Evolutionary conservation across 2,113 vertebrate genomes (phyloP).

Genomic region (Mus pahari): DNA sequence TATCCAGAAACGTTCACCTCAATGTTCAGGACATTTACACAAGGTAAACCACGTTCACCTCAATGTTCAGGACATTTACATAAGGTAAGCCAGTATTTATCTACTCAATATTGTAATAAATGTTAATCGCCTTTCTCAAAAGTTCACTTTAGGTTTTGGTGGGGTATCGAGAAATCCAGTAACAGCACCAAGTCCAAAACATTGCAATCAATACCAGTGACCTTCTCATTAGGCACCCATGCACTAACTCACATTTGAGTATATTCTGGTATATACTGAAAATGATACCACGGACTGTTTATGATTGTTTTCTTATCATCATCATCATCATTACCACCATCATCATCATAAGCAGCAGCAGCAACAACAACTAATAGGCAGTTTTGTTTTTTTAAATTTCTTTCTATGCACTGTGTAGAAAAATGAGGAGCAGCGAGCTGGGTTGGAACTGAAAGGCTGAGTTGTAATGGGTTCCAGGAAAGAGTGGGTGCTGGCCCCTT

Average conservation of each 20-base stretch:
- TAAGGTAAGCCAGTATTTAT: background rate
- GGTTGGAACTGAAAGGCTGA: background rate
- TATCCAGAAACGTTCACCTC: too few species aligned
- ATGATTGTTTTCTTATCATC: background rate
- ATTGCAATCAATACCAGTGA: background rate
- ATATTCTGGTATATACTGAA: background rate
- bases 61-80: conserved; percentile 6
- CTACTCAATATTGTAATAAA: background rate
- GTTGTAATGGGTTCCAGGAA: background rate
- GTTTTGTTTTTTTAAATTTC: background rate
- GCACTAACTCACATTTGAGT: background rate
- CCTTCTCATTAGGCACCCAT: background rate
- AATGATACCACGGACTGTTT: background rate
- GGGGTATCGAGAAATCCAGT: background rate
- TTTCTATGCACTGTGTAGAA: background rate
- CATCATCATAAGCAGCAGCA: background rate
- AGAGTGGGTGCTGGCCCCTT: background rate
- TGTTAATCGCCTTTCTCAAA: background rate
- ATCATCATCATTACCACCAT: too few species aligned
- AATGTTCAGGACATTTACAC: conserved; percentile 6
- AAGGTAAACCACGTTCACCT: background rate
- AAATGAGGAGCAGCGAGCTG: background rate
- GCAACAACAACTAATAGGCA: background rate
- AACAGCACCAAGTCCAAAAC: background rate
- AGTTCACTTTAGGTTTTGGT: background rate